Evolutionary conservation across 2,113 vertebrate species (phyloP), one percentile per base, ranked within the genome.

Genomic region (Misgurnus anguillicaudatus): DNA sequence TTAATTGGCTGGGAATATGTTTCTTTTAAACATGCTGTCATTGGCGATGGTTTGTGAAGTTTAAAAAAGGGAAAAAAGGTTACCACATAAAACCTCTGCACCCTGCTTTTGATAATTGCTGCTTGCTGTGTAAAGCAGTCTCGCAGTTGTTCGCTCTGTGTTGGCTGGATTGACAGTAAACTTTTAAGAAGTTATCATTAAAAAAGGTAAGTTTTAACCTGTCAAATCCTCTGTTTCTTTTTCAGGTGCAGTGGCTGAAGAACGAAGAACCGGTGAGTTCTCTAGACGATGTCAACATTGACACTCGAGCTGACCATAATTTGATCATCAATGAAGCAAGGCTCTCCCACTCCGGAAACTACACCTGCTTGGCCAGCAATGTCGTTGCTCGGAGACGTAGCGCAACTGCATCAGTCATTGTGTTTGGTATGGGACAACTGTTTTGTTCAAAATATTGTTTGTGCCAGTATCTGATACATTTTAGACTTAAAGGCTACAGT

Each of bases 191-290:
- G 19, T 13, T 3, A 4, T 58, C 47, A 68, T 24, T 67, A 10
- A 60, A 48, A 24, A 64, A 47, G 1, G 31, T 48, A 31, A 48
- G 38, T n/a, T 24, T 39, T 66, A 19, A 66, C 7, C 45, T 66
- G 62, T 58, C 21, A 38, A 55, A 58, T n/a, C 14, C 69, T 4
- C 8, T 9, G 38, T 4, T 31, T 41, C 57, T 24, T 79, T 74
- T 78, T n/a, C 83, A 99, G 97, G 97, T 99, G 87, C 94, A 98
- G 83, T 99, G 97, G 97, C 91, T 98, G 36, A 99, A 98, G 88
- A 98, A 99, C 0, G 97, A 99, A 75, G 96, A 98, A 86, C 90
- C 91, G 39, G 89, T 98, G 42, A 94, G 94, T 5, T 90, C 94
- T 5, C 87, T 92, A 21, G 90, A 90, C 8, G 96, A 98, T 0